Percentiles rank a stretch among this genome's conserved stretches.
phyloP scores from a whole-genome alignment of 2,113 vertebrate genomes.

The Vidua chalybeata region DNA sequence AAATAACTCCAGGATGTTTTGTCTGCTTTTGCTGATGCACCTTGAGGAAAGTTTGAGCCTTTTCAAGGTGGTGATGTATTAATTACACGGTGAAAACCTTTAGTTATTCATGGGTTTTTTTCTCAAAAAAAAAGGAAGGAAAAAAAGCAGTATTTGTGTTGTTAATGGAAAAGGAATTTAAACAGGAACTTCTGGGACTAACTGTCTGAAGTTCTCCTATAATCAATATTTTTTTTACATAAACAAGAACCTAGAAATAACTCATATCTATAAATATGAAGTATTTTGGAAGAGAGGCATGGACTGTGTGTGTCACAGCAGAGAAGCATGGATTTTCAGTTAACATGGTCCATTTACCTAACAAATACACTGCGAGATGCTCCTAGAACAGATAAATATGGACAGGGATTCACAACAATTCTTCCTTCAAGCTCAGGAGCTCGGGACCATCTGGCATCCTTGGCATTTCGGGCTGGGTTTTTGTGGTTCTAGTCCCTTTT shows the following conservation, averaged over 20 bases:
- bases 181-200: background rate
- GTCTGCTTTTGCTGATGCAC: background rate
- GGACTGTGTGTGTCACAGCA: background rate
- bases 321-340: background rate
- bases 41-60: background rate
- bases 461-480: rapidly evolving
- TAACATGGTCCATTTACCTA: background rate
- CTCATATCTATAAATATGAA: background rate
- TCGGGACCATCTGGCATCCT: rapidly evolving
- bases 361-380: background rate
- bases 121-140: background rate
- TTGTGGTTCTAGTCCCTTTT: background rate
- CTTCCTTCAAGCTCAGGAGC: background rate
- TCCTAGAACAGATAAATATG: background rate
- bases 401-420: background rate
- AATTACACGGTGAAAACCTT: background rate
- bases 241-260: background rate
- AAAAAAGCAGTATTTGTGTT: background rate
- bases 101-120: background rate
- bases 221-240: background rate
- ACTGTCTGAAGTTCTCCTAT: background rate
- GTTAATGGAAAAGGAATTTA: background rate
- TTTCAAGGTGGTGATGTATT: background rate
- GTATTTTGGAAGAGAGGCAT: background rate
- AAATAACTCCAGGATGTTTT: background rate